Evolutionary conservation across 2,113 vertebrate genomes (phyloP).

Genomic region (Trichomycterus rosablanca): DNA sequence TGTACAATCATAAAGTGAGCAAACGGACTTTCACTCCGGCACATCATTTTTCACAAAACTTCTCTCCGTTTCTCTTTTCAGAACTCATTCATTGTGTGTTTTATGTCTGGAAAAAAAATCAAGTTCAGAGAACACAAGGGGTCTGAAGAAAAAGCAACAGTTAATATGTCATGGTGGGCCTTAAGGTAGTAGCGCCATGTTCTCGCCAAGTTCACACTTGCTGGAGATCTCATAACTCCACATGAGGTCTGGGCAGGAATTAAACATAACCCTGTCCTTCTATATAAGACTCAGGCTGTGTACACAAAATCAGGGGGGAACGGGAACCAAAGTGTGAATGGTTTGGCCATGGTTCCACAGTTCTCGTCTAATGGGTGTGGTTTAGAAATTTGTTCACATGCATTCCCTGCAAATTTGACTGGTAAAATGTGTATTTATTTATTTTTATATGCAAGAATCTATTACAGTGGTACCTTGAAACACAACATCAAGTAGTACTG

Average conservation of each 20-base stretch:
- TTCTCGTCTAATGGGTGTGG: too few species aligned
- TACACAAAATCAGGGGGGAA: slow-evolving; percentile 15
- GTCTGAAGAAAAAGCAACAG: too few species aligned
- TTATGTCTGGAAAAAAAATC: slow-evolving; percentile 3
- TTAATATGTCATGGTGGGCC: slow-evolving; percentile 5
- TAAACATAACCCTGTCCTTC: slow-evolving; percentile 59
- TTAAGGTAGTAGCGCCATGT: slow-evolving; percentile 56
- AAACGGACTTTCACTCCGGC: slow-evolving; percentile 3
- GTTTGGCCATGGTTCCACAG: too few species aligned
- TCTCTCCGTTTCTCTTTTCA: background rate
- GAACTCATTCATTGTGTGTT: background rate
- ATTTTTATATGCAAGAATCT: too few species aligned
- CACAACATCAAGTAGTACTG: too few species aligned
- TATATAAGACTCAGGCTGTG: slow-evolving; percentile 3
- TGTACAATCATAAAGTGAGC: slow-evolving; percentile 3
- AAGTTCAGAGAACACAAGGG: too few species aligned
- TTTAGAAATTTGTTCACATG: too few species aligned
- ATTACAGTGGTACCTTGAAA: too few species aligned
- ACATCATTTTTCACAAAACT: slow-evolving; percentile 4
- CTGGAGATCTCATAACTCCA: slow-evolving; percentile 67
- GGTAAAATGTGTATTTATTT: too few species aligned
- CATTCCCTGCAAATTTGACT: too few species aligned
- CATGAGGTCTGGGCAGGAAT: slow-evolving; percentile 63
- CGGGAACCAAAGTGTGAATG: slow-evolving; percentile 8
- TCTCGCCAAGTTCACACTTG: slow-evolving; percentile 64